Conservation (phyloP, 2,113 vertebrate species). For the Scomber colias region DNA sequence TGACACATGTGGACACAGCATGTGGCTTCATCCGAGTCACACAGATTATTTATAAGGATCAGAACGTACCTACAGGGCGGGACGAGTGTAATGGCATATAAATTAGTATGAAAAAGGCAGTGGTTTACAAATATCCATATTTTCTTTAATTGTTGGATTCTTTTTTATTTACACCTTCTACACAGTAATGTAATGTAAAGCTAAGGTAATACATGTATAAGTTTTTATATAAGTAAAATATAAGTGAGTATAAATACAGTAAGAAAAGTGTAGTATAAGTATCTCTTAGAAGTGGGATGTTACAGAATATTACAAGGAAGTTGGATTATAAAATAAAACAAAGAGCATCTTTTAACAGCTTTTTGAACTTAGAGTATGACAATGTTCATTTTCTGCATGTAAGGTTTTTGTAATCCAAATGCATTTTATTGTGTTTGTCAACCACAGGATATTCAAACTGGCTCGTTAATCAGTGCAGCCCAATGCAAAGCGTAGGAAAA, state of each 20-base stretch:
- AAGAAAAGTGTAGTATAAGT: too few species aligned
- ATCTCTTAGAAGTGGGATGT: too few species aligned
- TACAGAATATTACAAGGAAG: too few species aligned
- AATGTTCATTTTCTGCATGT: background rate
- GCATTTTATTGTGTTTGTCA: background rate
- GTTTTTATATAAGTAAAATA: background rate
- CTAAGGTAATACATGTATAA: background rate
- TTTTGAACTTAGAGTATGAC: background rate
- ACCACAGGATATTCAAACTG: background rate
- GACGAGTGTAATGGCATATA: background rate
- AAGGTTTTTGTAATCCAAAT: background rate
- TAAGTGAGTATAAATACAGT: too few species aligned
- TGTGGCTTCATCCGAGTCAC: background rate
- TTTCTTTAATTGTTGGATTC: too few species aligned
- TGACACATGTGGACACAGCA: background rate
- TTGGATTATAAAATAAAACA: background rate
- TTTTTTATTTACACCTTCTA: too few species aligned
- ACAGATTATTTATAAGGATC: background rate
- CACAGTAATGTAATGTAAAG: too few species aligned
- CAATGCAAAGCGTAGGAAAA: background rate
- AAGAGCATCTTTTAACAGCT: background rate
- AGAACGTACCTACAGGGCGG: background rate
- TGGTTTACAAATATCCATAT: too few species aligned
- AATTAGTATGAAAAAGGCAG: background rate
- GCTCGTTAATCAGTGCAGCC: background rate